phyloP scores from a whole-genome alignment of 2,797 vertebrate genomes.

The Heteromormyrus szaboi region DNA sequence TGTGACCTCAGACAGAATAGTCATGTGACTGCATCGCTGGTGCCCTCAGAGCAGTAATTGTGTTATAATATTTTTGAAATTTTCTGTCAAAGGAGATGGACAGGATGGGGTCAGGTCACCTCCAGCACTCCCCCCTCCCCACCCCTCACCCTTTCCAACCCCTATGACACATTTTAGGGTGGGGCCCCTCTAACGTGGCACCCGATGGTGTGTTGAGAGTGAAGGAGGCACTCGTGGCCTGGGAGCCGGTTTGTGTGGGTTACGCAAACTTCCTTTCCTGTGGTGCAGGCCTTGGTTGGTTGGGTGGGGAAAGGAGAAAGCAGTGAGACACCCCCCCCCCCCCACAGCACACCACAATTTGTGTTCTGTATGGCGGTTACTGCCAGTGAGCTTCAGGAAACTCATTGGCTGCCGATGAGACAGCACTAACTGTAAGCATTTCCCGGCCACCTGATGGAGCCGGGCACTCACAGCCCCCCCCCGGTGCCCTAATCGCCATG shows the following conservation, averaged over 20 bases:
- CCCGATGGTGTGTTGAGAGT: neutral
- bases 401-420: slow-evolving; percentile 60
- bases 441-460: slow-evolving; percentile 53
- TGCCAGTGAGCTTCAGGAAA: slow-evolving; percentile 47
- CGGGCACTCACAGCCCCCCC: slow-evolving; percentile 18
- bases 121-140: neutral
- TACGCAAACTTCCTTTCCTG: slow-evolving; percentile 65
- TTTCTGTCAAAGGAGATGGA: neutral
- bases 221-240: neutral
- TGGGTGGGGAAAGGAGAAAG: slow-evolving; percentile 20
- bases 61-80: neutral
- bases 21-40: neutral
- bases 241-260: slow-evolving; percentile 30
- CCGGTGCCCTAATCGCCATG: slow-evolving; percentile 34
- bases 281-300: slow-evolving; percentile 39
- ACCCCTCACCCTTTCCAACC: neutral
- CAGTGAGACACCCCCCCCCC: neutral
- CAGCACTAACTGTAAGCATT: slow-evolving; percentile 61
- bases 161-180: slow-evolving; percentile 17
- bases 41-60: neutral
- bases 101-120: neutral
- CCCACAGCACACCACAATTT: neutral
- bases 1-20: neutral
- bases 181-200: neutral
- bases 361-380: neutral